Evolutionary conservation across 2,888 invertebrate genomes (phyloP).

Genomic region (Alviniconcha strummeri): DNA sequence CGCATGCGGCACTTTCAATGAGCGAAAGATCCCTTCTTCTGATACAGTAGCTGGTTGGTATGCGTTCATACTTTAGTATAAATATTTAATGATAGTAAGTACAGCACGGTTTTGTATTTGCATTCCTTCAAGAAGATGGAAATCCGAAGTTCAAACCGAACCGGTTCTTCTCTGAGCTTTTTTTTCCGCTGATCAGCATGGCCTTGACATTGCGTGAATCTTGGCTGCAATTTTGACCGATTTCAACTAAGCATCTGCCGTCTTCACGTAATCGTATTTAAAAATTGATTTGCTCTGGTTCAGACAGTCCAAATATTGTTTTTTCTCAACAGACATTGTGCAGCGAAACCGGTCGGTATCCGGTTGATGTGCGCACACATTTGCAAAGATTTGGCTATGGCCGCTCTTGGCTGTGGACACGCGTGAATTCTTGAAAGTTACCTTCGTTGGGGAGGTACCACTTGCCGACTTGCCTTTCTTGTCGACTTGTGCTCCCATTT

Average conservation of each 20-base stretch:
- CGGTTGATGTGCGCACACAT: neutral
- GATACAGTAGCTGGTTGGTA: constrained; percentile 4
- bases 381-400: too few species aligned
- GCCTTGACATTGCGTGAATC: constrained; percentile 33
- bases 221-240: constrained; percentile 25
- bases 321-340: too few species aligned
- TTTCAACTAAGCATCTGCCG: constrained; percentile 15
- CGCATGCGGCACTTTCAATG: constrained; percentile 26
- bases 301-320: too few species aligned
- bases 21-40: constrained; percentile 20
- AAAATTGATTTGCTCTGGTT: neutral
- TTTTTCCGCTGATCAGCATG: neutral
- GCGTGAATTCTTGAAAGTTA: too few species aligned
- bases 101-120: neutral
- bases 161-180: constrained; percentile 3
- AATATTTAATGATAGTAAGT: neutral
- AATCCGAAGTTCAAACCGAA: neutral
- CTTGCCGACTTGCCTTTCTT: too few species aligned
- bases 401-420: too few species aligned
- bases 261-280: neutral
- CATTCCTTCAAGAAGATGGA: neutral
- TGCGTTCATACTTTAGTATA: neutral
- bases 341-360: too few species aligned
- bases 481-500: too few species aligned
- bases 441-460: too few species aligned